Evolutionary conservation across 2,113 vertebrate species (phyloP), one percentile per base, ranked within the genome.

Genomic region (Candoia aspera): DNA sequence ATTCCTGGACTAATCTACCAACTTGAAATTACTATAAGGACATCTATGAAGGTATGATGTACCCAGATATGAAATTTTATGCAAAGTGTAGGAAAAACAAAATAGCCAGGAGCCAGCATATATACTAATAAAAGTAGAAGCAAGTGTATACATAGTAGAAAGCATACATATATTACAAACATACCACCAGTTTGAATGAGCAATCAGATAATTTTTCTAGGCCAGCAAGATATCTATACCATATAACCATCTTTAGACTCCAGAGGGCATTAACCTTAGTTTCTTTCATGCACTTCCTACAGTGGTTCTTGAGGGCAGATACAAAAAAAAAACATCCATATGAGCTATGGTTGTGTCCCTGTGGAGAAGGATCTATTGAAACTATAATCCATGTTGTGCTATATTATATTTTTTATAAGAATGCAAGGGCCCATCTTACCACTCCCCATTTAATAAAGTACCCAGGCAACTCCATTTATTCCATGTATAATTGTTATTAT

Each of bases 11-110:
- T 21, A 8, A 0, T 90, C 26, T 87, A 49, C 23, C 83, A 93
- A 0, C 26, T 68, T 92, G 12, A 1, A 90, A 29, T 86, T 87
- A 87, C 8, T 6, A 85, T 15, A 91, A 87, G 53, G 89, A 86
- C 2, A 37, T 91, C 57, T 55, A 46, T 0, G 57, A 55, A 10
- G 54, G 0, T 0, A 24, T 11, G 26, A 87, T 59, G 58, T 1
- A 62, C 53, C 88, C 0, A 88, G 46, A 87, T 21, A 68, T 64
- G 86, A 93, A 95, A 91, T 9, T 8, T 12, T 46, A 46, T 54
- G 49, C 62, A 88, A 89, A n/a, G 0, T 55, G 87, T 10, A 87
- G 60, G 21, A 15, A 46, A 84, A 54, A 90, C 93, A 95, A 84
- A 37, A 54, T 85, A 92, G 24, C 26, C 57, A 83, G 86, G 1